Evolutionary conservation across 1,140 invertebrate genomes (phyloP).

Genomic region (Heliconius melpomene): DNA sequence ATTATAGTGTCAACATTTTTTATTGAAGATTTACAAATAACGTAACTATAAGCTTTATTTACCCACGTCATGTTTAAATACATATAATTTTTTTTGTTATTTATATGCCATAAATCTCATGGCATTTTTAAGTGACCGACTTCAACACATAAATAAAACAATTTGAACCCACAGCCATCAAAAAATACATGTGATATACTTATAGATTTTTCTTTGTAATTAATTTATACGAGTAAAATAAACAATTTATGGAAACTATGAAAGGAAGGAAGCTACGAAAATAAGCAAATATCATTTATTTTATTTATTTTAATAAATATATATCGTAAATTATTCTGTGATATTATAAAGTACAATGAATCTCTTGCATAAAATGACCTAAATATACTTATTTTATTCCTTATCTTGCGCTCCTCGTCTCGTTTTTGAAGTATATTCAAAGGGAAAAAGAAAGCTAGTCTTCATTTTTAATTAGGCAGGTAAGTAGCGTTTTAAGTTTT

Average conservation of each 20-base stretch:
- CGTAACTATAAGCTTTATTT: too few species aligned
- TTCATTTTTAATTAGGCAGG: slow-evolving; percentile 17
- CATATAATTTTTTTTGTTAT: too few species aligned
- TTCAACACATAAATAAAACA: too few species aligned
- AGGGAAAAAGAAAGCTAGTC: slow-evolving; percentile 13
- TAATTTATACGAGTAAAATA: background rate
- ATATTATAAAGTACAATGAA: background rate
- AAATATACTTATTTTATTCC: background rate
- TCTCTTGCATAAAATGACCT: background rate
- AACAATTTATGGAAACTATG: background rate
- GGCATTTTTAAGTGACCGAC: too few species aligned
- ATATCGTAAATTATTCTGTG: background rate
- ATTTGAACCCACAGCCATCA: background rate
- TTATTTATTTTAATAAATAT: background rate
- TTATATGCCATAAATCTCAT: too few species aligned
- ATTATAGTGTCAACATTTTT: too few species aligned
- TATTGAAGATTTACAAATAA: too few species aligned
- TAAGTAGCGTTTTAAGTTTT: slow-evolving; percentile 8
- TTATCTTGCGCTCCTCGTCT: background rate
- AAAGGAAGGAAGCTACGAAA: background rate
- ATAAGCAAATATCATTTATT: background rate
- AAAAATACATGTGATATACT: background rate
- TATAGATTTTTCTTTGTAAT: background rate
- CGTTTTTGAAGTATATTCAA: slow-evolving; percentile 22
- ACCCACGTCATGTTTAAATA: too few species aligned